Base-by-base conservation (phyloP, 1,140 invertebrate species). In the Hetaerina americana region DNA sequence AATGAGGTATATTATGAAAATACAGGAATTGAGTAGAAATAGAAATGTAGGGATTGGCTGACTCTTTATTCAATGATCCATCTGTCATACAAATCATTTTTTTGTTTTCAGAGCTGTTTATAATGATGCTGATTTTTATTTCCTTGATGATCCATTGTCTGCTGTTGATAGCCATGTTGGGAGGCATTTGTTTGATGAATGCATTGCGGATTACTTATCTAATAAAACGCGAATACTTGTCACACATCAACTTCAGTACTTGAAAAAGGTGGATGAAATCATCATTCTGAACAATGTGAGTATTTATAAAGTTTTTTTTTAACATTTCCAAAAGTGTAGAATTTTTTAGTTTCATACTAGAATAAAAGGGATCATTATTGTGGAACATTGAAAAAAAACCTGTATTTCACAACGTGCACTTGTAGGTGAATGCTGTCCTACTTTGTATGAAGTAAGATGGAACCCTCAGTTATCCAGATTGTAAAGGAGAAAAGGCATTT, bases 161-260 rank as follows among this genome's bases (percentile, higher is more conserved):
- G 90, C 92, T 0, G 90, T 95, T 0, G 93, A 95, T 79, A 84
- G 91, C 1, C 88, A 90, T 73, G 92, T 93, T 0, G 90, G 92
- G 18, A 87, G 88, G 70, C 88, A 92, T 78, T 84, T 95, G 72
- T 94, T 93, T 76, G 85, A 90, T 70, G 84, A 91, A 70, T 89
- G 88, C 74, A 87, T 92, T 67, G 83, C 80, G 69, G 80, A 81
- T 73, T 89, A 89, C 77, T 81, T 95, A 27, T 85, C 83, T 24
- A 82, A 88, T 70, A 92, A 91, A 79, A 91, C 90, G 0, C 82
- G 89, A n/a, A 85, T 95, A 49, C 84, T 95, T 5, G 90, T 93
- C 24, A 95, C 93, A 0, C 92, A 95, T 81, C 92, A 95, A 76
- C 80, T 95, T 5, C 92, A 95, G 77, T 93, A 90, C 78, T 82